These are phyloP conservation scores for Hemicordylus capensis DNA, from an alignment of 2,113 vertebrate genomes.

Conservation along the genomic window DNA sequence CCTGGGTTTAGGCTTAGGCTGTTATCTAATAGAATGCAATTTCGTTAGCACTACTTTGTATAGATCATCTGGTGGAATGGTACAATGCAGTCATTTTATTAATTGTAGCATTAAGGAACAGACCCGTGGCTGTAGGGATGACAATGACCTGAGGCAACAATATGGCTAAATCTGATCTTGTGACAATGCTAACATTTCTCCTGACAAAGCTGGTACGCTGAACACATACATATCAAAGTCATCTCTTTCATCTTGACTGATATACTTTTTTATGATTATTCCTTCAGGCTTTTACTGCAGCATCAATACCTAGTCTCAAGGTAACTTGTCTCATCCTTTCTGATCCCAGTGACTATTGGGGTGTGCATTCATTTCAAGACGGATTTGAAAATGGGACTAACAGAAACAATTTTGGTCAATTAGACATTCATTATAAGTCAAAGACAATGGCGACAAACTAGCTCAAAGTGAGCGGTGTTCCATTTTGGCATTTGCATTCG, in stretches of 20 bases:
- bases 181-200: background rate
- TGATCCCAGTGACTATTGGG: background rate
- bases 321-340: background rate
- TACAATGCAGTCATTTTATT: background rate
- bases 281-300: background rate
- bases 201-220: background rate
- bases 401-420: too few species aligned
- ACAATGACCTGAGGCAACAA: background rate
- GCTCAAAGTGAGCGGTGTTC: too few species aligned
- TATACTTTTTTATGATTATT: background rate
- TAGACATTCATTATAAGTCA: too few species aligned
- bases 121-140: background rate
- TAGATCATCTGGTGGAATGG: background rate
- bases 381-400: too few species aligned
- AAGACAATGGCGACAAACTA: too few species aligned
- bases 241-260: background rate
- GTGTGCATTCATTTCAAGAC: too few species aligned
- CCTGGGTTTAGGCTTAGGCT: background rate
- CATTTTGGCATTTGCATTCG: too few species aligned
- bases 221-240: background rate
- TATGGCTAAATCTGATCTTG: constrained; percentile 21
- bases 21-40: background rate
- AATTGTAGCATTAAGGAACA: background rate
- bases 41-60: background rate
- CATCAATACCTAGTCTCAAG: background rate